Base-by-base conservation (phyloP, 2,888 invertebrate genomes). In the Habroteleia sp. region DNA sequence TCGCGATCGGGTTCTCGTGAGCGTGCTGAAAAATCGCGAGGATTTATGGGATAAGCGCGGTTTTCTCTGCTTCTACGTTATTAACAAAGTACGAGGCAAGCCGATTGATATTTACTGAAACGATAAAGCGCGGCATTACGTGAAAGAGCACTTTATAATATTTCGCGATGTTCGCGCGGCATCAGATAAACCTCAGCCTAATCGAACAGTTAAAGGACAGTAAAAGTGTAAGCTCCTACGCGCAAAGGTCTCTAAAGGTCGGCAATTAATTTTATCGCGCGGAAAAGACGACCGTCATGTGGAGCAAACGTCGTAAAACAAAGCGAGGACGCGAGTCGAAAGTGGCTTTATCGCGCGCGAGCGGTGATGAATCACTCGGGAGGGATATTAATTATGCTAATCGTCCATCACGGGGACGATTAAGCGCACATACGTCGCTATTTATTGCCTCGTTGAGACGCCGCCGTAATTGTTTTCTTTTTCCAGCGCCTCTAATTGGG, bases 1-100 rank as follows among this genome's bases (percentile, higher is more conserved):
- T 82, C 79, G 79, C 60, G 78, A 77, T 78, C 65, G 52, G 75
- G 65, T 74, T 76, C 74, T 63, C 74, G 73, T 72, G 78, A 76
- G 69, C 65, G 66, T 68, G 62, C 46, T 73, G 77, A 80, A 78
- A 81, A 81, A 81, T 78, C 71, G 48, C 50, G 44, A 74, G 58
- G 78, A 80, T 78, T 77, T 79, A 76, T 76, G 54, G 35, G 74
- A 68, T 72, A 73, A 68, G 68, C 66, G 76, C 50, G 74, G 58
- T 76, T 76, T 68, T 74, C 76, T 60, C 68, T 48, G 31, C 52
- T 71, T 63, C 63, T 60, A 54, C 69, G 58, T 75, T 74, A 74
- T 77, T 68, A 62, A 63, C 74, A 44, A 66, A 65, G 72, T 68
- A 72, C n/a, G n/a, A n/a, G n/a, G n/a, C n/a, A n/a, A n/a, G n/a